Percentiles rank a stretch among this genome's conserved stretches.
phyloP scores from a whole-genome alignment of 2,113 vertebrate species.

The Centropus bengalensis region DNA sequence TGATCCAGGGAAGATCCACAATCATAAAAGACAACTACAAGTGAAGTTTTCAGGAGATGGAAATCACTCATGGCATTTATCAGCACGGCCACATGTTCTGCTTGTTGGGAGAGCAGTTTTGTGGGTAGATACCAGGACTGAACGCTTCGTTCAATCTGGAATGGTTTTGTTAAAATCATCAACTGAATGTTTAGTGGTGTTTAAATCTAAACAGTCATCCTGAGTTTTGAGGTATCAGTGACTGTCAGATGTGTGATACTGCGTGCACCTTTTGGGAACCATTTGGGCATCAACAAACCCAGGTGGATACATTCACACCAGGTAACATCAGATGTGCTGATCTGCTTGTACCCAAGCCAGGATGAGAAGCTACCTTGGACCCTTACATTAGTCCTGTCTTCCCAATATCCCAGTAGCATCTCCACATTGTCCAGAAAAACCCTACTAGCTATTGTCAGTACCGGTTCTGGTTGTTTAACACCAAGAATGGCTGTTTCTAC shows the following conservation, averaged over 20 bases:
- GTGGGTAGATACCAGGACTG: background rate
- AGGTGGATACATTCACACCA: background rate
- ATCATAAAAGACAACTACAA: background rate
- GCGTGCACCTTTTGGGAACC: accelerated
- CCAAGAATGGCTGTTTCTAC: background rate
- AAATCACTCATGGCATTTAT: background rate
- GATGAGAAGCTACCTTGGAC: background rate
- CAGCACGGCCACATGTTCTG: background rate
- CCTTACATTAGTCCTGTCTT: too few relatives aligned
- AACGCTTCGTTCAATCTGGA: background rate
- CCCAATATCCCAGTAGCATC: background rate
- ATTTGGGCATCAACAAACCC: background rate
- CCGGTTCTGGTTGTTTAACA: background rate
- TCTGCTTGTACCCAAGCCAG: background rate
- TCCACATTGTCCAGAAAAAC: background rate
- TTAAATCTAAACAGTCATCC: background rate
- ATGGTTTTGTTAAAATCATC: background rate
- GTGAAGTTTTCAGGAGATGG: background rate
- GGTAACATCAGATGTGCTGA: background rate
- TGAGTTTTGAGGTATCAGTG: background rate
- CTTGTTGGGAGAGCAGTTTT: background rate
- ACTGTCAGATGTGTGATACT: background rate
- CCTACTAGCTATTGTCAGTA: accelerated
- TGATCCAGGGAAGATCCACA: background rate
- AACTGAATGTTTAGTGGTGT: background rate